Evolutionary conservation across 2,888 invertebrate genomes (phyloP), one percentile per base, ranked within the genome.

Genomic region (Cistogaster globosa): DNA sequence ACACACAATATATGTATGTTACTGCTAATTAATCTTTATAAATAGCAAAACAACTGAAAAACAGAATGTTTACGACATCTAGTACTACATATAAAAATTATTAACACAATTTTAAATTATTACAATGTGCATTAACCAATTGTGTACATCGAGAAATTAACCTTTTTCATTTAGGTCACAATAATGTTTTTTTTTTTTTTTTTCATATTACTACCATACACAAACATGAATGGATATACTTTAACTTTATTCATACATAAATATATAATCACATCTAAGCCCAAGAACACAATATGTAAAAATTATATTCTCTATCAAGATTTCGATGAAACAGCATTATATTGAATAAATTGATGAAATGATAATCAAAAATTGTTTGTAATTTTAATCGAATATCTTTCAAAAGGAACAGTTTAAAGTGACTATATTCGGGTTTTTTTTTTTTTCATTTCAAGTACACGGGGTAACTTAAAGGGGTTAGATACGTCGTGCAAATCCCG

Each of bases 251-350:
- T 20, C 36, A 55, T 55, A 51, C 22, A 51, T 51, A 63, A 55
- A 57, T 65, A 63, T 53, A 62, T 67, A 58, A 38, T 58, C 67
- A 68, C 67, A 69, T 67, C 42, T 45, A 77, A 60, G 20, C 32
- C 53, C 69, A 42, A 38, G 60, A 83, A 42, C 42, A 53, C 57
- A 60, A 26, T n/a, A 67, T 38, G 16, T 76, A 71, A 55, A 36
- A 62, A 20, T 76, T 18, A n/a, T 6, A n/a, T 53, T 16, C 42
- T 42, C 1, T 18, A 53, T 20, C 16, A 53, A 53, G 18, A 53
- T 53, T 18, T 53, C 51, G 8, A 53, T 20, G 4, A 53, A 53
- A 53, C 16, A 12, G 6, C 1, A 42, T 42, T 42, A 48, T 3
- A 32, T 53, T 11, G 22, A 55, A 22, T 55, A 55, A 55, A 55